Evolutionary conservation across 2,113 vertebrate genomes (phyloP).

Genomic region (Ploceus nigricollis): DNA sequence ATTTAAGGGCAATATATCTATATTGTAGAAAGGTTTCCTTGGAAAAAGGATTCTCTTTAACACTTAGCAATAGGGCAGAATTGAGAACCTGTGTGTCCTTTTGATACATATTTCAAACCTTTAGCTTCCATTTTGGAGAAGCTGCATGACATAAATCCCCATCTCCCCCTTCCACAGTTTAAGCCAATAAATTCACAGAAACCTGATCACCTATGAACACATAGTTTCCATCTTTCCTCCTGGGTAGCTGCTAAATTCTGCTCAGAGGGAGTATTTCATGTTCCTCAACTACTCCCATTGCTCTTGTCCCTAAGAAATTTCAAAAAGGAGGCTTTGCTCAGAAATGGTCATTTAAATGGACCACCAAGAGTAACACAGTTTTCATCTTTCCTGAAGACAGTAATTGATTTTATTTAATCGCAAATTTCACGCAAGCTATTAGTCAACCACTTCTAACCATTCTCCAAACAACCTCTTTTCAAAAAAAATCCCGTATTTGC

Average conservation of each 20-base stretch:
- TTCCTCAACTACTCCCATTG: neutral
- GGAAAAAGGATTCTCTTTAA: neutral
- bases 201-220: neutral
- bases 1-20: neutral
- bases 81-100: neutral
- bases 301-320: neutral
- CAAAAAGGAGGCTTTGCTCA: neutral
- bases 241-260: neutral
- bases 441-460: neutral
- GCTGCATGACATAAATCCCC: neutral
- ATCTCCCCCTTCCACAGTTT: neutral
- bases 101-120: neutral
- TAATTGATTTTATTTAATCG: neutral
- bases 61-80: neutral
- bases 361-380: neutral
- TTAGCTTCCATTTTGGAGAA: neutral
- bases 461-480: neutral
- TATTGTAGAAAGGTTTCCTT: neutral
- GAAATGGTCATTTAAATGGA: neutral
- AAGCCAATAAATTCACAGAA: neutral
- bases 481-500: neutral
- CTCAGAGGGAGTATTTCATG: neutral
- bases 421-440: neutral
- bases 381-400: neutral
- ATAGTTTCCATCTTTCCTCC: neutral